Conservation (phyloP, 2,888 invertebrate genomes). For the Anoplius nigerrimus region DNA sequence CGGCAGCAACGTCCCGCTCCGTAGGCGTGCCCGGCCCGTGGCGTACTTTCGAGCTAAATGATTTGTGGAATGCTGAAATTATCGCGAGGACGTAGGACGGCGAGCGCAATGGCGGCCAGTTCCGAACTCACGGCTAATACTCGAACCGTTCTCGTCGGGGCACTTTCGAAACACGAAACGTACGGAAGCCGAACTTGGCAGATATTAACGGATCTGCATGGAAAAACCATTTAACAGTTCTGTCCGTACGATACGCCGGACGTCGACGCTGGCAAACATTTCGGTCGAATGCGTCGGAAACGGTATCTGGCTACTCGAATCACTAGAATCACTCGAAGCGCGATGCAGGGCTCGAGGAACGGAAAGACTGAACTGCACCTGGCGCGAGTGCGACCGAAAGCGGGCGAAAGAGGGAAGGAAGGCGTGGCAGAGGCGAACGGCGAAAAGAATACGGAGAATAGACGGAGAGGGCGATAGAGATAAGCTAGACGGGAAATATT, state of each 20-base stretch:
- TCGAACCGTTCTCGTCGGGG: too few relatives aligned
- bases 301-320: constrained; percentile 45
- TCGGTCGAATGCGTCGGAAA: constrained; percentile 35
- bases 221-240: too few relatives aligned
- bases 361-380: constrained; percentile 19
- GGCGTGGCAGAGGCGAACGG: background rate
- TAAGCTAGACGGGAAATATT: constrained; percentile 50
- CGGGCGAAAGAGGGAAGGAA: background rate
- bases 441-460: background rate
- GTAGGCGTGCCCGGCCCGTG: constrained; percentile 43
- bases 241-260: too few relatives aligned
- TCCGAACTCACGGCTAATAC: too few relatives aligned
- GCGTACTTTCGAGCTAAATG: constrained; percentile 42
- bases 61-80: constrained; percentile 58
- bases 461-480: background rate
- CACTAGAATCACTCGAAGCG: constrained; percentile 40
- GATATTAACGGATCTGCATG: too few relatives aligned
- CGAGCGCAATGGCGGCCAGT: background rate
- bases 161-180: too few relatives aligned
- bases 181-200: too few relatives aligned
- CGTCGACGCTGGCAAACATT: too few relatives aligned
- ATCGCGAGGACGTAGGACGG: constrained; percentile 46
- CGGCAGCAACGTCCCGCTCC: constrained; percentile 15
- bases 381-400: background rate
- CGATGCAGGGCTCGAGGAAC: constrained; percentile 29